Percentiles rank a stretch among this genome's conserved stretches.
Conservation (phyloP, 2,797 vertebrate genomes). For the Meriones psammophilus region DNA sequence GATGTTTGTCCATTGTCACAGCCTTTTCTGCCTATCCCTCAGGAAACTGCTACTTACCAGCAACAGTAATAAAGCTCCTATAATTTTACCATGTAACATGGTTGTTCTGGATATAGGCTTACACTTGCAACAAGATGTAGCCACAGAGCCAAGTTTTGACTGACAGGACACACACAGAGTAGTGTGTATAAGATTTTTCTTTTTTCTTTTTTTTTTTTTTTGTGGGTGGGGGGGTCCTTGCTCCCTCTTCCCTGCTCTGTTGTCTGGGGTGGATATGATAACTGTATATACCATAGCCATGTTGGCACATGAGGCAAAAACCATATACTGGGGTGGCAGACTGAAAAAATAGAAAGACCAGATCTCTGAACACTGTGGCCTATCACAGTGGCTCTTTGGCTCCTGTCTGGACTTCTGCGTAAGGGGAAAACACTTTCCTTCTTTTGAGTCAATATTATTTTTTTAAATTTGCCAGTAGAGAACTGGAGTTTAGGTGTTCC, state of each 20-base stretch:
- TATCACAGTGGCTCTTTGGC: not conserved
- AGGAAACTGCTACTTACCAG: not conserved
- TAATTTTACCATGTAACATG: not conserved
- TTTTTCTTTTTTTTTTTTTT: not conserved
- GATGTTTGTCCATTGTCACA: rapidly evolving
- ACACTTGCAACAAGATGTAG: not conserved
- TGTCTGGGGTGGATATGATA: not conserved
- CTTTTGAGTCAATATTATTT: not conserved
- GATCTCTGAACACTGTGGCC: not conserved
- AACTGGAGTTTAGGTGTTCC: not conserved
- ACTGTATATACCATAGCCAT: not conserved
- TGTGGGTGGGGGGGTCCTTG: no score
- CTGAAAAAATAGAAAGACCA: not conserved
- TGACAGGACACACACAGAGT: not conserved
- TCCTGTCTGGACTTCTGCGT: not conserved
- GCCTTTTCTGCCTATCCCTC: not conserved
- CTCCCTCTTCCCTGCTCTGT: not conserved
- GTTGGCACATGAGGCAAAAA: not conserved
- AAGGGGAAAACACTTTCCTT: not conserved
- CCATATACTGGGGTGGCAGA: not conserved
- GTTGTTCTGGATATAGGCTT: not conserved
- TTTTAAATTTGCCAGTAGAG: not conserved
- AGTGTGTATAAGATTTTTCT: not conserved
- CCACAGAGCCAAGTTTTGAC: not conserved
- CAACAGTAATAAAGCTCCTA: not conserved